Percentiles rank a stretch among this genome's conserved stretches.
Evolutionary conservation across 2,113 vertebrate genomes (phyloP).

Genomic region (Lepus europaeus): DNA sequence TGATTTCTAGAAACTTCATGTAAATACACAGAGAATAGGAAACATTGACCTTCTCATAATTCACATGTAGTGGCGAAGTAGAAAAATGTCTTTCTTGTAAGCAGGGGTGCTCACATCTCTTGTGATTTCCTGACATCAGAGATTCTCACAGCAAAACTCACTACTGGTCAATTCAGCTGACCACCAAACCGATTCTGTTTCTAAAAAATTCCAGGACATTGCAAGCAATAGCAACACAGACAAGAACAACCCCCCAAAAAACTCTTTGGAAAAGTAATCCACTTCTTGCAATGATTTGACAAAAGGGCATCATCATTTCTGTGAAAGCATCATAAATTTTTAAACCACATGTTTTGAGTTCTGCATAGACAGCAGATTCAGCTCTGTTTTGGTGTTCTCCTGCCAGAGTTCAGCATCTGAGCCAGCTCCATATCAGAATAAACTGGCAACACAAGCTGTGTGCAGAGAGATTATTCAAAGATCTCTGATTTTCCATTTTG

Average conservation of each 20-base stretch:
- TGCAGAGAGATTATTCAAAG: slow-evolving; percentile 67
- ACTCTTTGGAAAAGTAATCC: slow-evolving; percentile 47
- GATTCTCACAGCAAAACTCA: slow-evolving; percentile 38
- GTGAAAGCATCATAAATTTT: slow-evolving; percentile 34
- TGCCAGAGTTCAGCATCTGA: slow-evolving; percentile 60
- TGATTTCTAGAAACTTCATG: slow-evolving; percentile 78
- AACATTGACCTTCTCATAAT: slow-evolving; percentile 52
- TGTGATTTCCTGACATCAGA: slow-evolving; percentile 34
- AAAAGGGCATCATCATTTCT: slow-evolving; percentile 15
- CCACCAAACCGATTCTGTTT: slow-evolving; percentile 9
- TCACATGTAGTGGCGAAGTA: slow-evolving; percentile 34
- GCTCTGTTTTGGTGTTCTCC: slow-evolving; percentile 45
- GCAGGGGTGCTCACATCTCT: slow-evolving; percentile 57
- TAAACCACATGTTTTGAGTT: slow-evolving; percentile 52
- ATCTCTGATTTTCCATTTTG: slow-evolving; percentile 65
- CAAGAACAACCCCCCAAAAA: neutral
- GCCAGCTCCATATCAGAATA: slow-evolving; percentile 61
- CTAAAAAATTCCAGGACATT: slow-evolving; percentile 30
- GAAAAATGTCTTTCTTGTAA: slow-evolving; percentile 63
- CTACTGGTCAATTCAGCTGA: slow-evolving; percentile 49
- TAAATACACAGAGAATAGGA: slow-evolving; percentile 69
- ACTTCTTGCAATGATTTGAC: neutral
- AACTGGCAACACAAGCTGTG: slow-evolving; percentile 49
- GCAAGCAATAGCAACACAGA: neutral
- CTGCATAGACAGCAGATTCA: slow-evolving; percentile 36